Percentiles rank a stretch among this genome's conserved stretches.
Conservation (phyloP, 2,113 vertebrate species). For the Nanorana parkeri region DNA sequence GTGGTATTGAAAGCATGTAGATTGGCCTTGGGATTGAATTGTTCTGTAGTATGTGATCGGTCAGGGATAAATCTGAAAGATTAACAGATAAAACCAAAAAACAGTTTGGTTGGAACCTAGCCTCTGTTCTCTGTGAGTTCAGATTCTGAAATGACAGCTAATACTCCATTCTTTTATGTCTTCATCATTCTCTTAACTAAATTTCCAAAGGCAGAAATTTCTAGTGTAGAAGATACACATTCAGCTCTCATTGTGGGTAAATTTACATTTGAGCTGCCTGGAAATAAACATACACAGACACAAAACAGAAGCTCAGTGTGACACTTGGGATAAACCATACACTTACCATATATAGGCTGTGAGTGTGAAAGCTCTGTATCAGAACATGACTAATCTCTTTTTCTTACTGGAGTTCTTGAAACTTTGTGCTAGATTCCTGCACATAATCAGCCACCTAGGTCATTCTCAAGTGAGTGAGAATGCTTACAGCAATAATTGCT, state of each 20-base stretch:
- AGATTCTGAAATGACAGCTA: too few species aligned
- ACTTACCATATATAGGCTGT: slow-evolving; percentile 45
- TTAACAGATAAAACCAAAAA: too few species aligned
- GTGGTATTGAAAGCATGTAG: too few species aligned
- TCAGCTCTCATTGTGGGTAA: background rate
- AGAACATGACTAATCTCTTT: slow-evolving; percentile 35
- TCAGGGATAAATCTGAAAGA: too few species aligned
- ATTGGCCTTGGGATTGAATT: too few species aligned
- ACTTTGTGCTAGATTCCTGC: slow-evolving; percentile 27
- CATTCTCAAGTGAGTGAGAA: slow-evolving; percentile 4
- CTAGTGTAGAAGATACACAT: background rate
- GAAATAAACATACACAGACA: slow-evolving; percentile 43
- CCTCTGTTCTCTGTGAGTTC: too few species aligned
- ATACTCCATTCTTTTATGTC: background rate
- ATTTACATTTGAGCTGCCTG: slow-evolving; percentile 44
- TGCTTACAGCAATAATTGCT: slow-evolving; percentile 34
- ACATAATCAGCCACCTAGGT: slow-evolving; percentile 21
- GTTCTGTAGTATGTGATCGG: too few species aligned
- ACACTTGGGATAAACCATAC: slow-evolving; percentile 26
- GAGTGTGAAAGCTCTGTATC: slow-evolving; percentile 5
- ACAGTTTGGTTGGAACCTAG: too few species aligned
- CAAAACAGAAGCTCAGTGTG: slow-evolving; percentile 38
- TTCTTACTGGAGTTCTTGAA: background rate
- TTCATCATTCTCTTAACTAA: slow-evolving; percentile 4
- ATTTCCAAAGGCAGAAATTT: slow-evolving; percentile 1